phyloP scores from a whole-genome alignment of 1,140 invertebrate species.

The Panulirus ornatus region DNA sequence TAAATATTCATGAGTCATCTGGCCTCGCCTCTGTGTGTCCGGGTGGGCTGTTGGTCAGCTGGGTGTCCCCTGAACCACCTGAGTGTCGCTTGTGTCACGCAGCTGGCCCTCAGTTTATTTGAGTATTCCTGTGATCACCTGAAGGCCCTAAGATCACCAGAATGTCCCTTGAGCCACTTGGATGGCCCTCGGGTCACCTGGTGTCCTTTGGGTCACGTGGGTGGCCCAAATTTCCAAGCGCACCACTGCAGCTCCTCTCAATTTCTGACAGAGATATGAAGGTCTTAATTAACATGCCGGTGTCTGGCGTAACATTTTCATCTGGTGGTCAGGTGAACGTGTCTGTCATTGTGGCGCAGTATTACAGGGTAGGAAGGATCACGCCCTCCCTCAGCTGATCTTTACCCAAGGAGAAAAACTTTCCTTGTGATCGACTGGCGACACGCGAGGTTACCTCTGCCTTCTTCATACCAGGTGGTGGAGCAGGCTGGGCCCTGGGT shows the following conservation, averaged over 20 bases:
- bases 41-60: too few relatives aligned
- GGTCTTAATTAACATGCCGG: neutral
- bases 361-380: neutral
- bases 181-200: neutral
- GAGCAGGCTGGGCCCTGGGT: too few relatives aligned
- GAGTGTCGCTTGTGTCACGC: neutral
- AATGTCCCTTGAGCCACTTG: neutral
- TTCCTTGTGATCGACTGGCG: neutral
- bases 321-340: constrained; percentile 4
- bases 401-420: neutral
- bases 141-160: neutral
- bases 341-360: neutral
- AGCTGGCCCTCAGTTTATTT: neutral
- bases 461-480: too few relatives aligned
- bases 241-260: neutral
- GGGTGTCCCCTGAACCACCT: neutral
- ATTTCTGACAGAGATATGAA: neutral
- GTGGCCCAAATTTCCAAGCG: neutral
- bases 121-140: neutral
- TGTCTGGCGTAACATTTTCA: neutral
- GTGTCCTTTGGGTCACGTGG: neutral
- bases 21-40: too few relatives aligned
- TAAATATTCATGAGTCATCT: too few relatives aligned
- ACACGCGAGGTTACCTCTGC: neutral
- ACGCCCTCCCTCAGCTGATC: neutral